phyloP scores from a whole-genome alignment of 2,888 invertebrate genomes.

The Rhagonycha fulva region DNA sequence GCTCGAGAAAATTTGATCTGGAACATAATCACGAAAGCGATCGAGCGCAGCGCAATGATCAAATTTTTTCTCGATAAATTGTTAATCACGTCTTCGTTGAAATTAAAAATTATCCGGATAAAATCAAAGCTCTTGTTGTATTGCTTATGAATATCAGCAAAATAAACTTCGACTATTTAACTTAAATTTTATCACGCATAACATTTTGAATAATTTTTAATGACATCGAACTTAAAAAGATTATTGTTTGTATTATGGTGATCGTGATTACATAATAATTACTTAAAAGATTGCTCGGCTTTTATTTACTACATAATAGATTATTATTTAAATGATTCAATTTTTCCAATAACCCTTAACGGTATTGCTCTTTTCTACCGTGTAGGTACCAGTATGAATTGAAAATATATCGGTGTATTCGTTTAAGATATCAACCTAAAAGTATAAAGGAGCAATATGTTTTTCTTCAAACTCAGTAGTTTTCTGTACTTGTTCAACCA shows the following conservation, averaged over 20 bases:
- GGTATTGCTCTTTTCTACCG: not conserved
- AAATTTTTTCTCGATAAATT: no score
- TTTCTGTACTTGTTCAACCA: not conserved
- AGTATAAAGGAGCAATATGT: not conserved
- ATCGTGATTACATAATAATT: not conserved
- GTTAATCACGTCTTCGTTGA: no score
- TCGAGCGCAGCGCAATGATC: no score
- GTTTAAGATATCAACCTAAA: not conserved
- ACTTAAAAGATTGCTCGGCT: not conserved
- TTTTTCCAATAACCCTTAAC: not conserved
- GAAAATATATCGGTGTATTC: not conserved
- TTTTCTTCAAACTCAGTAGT: not conserved
- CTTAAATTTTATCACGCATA: no score
- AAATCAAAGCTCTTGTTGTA: no score
- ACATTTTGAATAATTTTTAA: not conserved
- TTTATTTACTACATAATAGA: not conserved
- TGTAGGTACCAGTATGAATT: not conserved
- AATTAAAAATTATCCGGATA: no score
- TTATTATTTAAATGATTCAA: not conserved
- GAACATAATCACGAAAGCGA: no score
- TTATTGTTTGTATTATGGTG: not conserved
- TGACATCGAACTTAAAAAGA: not conserved
- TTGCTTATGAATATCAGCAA: no score
- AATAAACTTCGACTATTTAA: no score
- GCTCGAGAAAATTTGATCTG: no score